Evolutionary conservation across 2,797 vertebrate species (phyloP), one percentile per base, ranked within the genome.

Genomic region (Gephyroberyx darwinii): DNA sequence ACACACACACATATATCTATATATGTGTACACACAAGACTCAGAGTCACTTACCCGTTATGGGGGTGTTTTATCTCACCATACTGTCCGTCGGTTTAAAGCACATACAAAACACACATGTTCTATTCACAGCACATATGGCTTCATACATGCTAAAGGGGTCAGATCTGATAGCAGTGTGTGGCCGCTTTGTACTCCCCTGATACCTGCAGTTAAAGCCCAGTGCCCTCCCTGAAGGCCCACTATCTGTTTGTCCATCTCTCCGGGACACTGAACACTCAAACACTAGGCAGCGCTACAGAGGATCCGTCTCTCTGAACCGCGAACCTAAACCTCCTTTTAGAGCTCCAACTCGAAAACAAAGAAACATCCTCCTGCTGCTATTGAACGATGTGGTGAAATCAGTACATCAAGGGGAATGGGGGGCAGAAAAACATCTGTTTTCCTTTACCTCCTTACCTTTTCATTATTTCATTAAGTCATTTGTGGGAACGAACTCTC

Each of bases 201-300:
- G 52, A 71, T 73, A 26, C 20, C 19, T 56, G 45, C 39, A 3
- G 17, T 19, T 51, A 50, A 26, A 12, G 26, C 10, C 14, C 39
- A 20, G 53, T 61, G 26, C 26, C 26, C 26, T 26, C 74, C 37
- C 37, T 35, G 43, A 65, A 74, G 65, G 58, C 58, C 31, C 35
- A 26, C 65, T 72, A 61, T 86, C 76, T 77, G 30, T 83, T 78
- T 81, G 59, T 70, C 75, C 60, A 78, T 87, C 60, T 75, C 53
- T 39, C 78, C 31, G 30, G 61, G 56, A 72, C 62, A 39, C 19
- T 33, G 30, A 26, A 54, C 22, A 26, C 52, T 54, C 5, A 19
- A 54, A 4, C 74, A 22, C 31, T 16, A 61, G 14, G 48, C 63
- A 8, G 78, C 58, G 63, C 14, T 59, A 53, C 71, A 57, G 63